phyloP scores from a whole-genome alignment of 2,797 vertebrate species.

The Limnodromus scolopaceus region DNA sequence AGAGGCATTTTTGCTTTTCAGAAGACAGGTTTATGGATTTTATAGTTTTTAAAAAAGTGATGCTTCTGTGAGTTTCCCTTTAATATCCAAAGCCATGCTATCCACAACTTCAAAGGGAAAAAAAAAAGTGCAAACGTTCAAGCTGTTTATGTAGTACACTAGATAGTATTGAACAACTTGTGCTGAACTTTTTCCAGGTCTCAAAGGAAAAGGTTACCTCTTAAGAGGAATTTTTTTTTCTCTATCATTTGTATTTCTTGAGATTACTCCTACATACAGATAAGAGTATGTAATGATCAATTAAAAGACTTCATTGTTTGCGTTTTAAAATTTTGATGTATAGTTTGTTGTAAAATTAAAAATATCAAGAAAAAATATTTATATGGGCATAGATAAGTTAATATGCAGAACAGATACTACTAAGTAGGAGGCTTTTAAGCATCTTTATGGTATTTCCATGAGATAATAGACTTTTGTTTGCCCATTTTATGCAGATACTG shows the following conservation, averaged over 20 bases:
- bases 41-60: not conserved
- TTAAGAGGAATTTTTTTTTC: not conserved
- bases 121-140: not conserved
- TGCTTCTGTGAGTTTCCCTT: not conserved
- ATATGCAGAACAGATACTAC: not conserved
- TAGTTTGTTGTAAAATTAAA: not conserved
- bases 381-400: rapidly evolving
- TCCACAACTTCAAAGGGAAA: not conserved
- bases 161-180: not conserved
- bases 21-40: not conserved
- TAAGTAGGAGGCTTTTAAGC: not conserved
- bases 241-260: not conserved
- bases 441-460: not conserved
- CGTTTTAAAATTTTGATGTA: not conserved
- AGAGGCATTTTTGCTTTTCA: not conserved
- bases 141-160: not conserved
- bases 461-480: not conserved
- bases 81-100: not conserved
- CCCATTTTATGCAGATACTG: not conserved
- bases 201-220: not conserved
- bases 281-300: not conserved
- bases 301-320: not conserved
- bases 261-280: not conserved
- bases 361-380: not conserved
- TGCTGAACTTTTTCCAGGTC: not conserved